Evolutionary conservation across 1,140 invertebrate species (phyloP).

Genomic region (Cydia amplana): DNA sequence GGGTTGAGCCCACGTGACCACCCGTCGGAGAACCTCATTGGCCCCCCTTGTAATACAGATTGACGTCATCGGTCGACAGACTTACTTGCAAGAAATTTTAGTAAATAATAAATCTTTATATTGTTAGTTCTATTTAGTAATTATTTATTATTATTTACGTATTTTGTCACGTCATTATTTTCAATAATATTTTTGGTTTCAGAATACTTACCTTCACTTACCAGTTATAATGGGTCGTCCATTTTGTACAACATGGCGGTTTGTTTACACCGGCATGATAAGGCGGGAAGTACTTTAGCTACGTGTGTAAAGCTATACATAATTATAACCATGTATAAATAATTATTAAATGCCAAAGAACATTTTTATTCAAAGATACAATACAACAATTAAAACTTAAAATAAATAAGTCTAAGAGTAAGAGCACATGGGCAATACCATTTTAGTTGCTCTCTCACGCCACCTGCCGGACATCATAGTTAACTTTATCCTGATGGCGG

Average conservation of each 20-base stretch:
- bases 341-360: conserved; percentile 49
- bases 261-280: conserved; percentile 80
- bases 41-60: conserved; percentile 43
- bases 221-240: conserved; percentile 50
- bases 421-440: conserved; percentile 64
- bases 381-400: conserved; percentile 43
- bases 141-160: conserved; percentile 13
- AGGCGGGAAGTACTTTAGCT: conserved; percentile 68
- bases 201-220: conserved; percentile 56
- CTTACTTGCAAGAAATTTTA: conserved; percentile 36
- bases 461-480: conserved; percentile 48
- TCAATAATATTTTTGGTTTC: conserved; percentile 26
- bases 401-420: conserved; percentile 47
- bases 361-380: conserved; percentile 58
- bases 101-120: neutral
- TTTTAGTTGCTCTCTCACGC: conserved; percentile 54
- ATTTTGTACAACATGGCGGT: conserved; percentile 78
- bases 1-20: conserved; percentile 67
- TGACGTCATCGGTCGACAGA: conserved; percentile 57
- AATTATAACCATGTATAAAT: conserved; percentile 45
- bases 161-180: neutral
- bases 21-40: conserved; percentile 54
- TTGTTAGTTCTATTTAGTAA: neutral
- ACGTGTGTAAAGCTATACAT: conserved; percentile 46
- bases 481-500: conserved; percentile 48